Conservation (phyloP, 2,113 vertebrate genomes). For the Nymphicus hollandicus region DNA sequence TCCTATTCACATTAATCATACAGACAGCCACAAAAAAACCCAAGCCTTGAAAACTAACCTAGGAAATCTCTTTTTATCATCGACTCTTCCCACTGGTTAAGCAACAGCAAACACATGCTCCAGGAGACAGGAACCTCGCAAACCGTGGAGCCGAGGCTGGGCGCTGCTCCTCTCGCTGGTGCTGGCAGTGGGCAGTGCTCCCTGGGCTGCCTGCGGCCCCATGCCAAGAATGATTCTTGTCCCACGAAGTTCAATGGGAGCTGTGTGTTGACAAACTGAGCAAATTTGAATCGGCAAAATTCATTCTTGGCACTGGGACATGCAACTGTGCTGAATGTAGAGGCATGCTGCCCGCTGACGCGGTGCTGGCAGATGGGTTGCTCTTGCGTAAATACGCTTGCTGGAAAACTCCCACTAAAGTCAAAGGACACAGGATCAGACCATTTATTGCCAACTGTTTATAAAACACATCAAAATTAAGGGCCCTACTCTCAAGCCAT, state of each 20-base stretch:
- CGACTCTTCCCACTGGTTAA: not conserved
- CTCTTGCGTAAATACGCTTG: not conserved
- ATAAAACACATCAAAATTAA: constrained; percentile 47
- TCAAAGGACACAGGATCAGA: not conserved
- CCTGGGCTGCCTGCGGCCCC: not conserved
- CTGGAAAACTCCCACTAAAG: not conserved
- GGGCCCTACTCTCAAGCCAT: constrained; percentile 38
- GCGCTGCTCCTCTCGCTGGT: not conserved
- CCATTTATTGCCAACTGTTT: constrained; percentile 51
- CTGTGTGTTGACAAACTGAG: constrained; percentile 52
- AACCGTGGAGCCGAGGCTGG: not conserved
- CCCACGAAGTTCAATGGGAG: not conserved
- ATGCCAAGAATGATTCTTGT: constrained; percentile 29
- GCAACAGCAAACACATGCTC: not conserved
- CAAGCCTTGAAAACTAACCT: constrained; percentile 55
- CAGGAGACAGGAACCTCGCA: not conserved
- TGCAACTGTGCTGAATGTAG: not conserved
- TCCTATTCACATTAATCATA: constrained; percentile 79
- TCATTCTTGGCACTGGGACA: constrained; percentile 2
- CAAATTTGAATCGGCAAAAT: constrained; percentile 30
- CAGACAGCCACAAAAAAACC: constrained; percentile 57
- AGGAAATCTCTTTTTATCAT: constrained; percentile 55
- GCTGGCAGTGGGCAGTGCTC: not conserved
- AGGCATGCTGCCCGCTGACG: not conserved
- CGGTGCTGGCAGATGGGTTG: not conserved